Evolutionary conservation across 2,113 vertebrate species (phyloP), one percentile per base, ranked within the genome.

Genomic region (Marmota flaviventris): DNA sequence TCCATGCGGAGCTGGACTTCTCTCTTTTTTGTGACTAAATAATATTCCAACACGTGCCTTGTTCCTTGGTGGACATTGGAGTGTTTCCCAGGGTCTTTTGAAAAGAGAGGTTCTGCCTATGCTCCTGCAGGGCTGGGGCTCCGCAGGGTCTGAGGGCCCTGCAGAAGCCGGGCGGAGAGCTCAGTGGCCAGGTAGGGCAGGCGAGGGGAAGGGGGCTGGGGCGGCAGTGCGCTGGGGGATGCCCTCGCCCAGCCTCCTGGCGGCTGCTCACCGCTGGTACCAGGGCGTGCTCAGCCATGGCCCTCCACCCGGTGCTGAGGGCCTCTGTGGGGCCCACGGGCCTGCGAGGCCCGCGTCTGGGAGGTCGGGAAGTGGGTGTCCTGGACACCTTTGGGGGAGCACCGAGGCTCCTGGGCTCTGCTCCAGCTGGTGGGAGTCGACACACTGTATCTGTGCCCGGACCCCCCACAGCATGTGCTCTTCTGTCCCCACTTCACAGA

Each of bases 261-360:
- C 29, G 77, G 77, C 84, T 39, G 78, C 53, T 75, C 32, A 0
- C 9, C 0, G 16, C 72, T 17, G 67, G 5, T 27, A 32, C 8
- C 2, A 3, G 22, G 61, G 27, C 45, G 8, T 25, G 61, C 24
- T 9, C 2, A 9, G 61, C 61, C 10, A 51, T 51, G 45, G 51
- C 11, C 51, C 13, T 69, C 7, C 0, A 0, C 37, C 1, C 2
- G 5, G 14, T 0, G 0, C 48, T 0, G 61, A 22, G 39, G 24
- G 1, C 65, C 18, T 22, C 42, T 0, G 0, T 1, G 12, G 32
- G 34, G 48, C 72, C 84, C 27, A 61, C 0, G 0, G 77, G 37
- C n/a, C 32, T 65, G 22, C 0, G 0, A 70, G 20, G 72, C 73
- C 73, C 10, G 61, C 8, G 22, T 27, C 61, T 24, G 2, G 20